These are phyloP conservation scores for Protonemura montana DNA, from an alignment of 2,888 invertebrate species.

Conservation along the genomic window DNA sequence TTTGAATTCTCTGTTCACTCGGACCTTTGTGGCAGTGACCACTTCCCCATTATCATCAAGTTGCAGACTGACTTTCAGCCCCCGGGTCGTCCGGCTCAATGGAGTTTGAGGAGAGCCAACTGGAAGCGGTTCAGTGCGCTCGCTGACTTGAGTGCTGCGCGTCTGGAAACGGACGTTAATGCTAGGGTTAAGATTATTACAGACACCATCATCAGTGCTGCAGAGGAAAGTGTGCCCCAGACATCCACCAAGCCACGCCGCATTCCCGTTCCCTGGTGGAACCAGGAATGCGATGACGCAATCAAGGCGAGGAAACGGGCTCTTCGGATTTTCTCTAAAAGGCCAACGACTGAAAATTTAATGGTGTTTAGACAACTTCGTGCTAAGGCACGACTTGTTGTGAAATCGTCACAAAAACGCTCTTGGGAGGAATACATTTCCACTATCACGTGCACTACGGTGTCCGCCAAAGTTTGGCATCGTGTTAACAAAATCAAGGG, in stretches of 20 bases:
- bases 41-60: conserved; percentile 19
- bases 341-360: conserved; percentile 20
- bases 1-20: conserved; percentile 16
- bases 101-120: conserved; percentile 1
- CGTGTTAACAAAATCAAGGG: conserved; percentile 32
- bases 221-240: conserved; percentile 14
- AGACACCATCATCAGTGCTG: background rate
- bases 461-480: conserved; percentile 16
- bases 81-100: background rate
- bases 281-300: conserved; percentile 38
- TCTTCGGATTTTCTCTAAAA: conserved; percentile 35
- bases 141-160: background rate
- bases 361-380: conserved; percentile 20
- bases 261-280: conserved; percentile 40
- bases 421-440: conserved; percentile 28
- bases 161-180: background rate
- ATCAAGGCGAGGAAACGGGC: conserved; percentile 35
- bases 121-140: conserved; percentile 4
- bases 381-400: conserved; percentile 32
- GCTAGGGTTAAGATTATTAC: background rate
- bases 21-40: conserved; percentile 27
- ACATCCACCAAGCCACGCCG: conserved; percentile 21
- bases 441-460: conserved; percentile 7
- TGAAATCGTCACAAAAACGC: conserved; percentile 35
- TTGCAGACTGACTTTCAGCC: background rate